These are phyloP conservation scores for Paraescarpia echinospica DNA, from an alignment of 1,140 invertebrate genomes.

Conservation along the genomic window DNA sequence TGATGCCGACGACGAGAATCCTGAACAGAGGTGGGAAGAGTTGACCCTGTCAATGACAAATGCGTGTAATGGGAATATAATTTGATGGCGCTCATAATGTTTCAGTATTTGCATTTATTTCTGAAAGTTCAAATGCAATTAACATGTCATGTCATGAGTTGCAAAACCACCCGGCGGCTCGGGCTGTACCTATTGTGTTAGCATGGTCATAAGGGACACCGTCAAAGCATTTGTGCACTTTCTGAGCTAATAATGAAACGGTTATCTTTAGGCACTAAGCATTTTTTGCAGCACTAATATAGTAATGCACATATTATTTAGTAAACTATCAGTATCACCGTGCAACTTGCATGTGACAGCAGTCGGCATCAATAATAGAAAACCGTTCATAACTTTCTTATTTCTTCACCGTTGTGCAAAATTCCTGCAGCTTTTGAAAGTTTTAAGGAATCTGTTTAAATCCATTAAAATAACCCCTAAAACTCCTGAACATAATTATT, in stretches of 20 bases:
- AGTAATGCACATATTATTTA: not conserved
- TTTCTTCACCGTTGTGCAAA: no score
- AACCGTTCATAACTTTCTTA: no score
- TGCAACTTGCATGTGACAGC: not conserved
- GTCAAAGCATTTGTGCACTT: not conserved
- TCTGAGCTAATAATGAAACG: not conserved
- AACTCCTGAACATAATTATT: no score
- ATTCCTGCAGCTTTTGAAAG: no score
- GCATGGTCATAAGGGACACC: not conserved
- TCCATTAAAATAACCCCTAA: no score
- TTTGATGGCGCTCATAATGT: not conserved
- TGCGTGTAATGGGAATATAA: not conserved
- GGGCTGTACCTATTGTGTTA: not conserved
- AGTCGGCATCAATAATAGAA: no score
- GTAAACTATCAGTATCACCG: not conserved
- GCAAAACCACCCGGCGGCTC: not conserved
- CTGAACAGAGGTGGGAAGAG: constrained; percentile 32
- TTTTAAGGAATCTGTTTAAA: no score
- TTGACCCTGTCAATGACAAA: not conserved
- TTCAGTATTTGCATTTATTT: constrained; percentile 17
- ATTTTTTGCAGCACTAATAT: not conserved
- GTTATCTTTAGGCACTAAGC: not conserved
- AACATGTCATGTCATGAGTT: constrained; percentile 6
- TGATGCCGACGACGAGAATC: constrained; percentile 54
- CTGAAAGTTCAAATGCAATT: constrained; percentile 27